These are phyloP conservation scores for Hippopotamyrus pictus DNA, from an alignment of 2,797 vertebrate genomes.

Conservation along the genomic window DNA sequence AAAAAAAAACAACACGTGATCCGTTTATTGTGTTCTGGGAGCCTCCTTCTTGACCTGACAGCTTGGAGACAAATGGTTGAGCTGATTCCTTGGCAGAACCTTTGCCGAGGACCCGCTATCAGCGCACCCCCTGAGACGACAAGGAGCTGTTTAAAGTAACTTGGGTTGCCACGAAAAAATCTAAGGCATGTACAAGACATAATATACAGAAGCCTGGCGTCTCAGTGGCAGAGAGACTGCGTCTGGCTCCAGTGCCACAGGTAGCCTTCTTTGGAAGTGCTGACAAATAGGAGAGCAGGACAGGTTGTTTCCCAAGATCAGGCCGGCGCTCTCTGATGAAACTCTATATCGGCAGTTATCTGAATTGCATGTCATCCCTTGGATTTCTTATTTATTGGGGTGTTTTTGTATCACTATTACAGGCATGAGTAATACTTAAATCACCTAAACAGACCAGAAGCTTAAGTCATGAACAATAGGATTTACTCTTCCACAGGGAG, in stretches of 20 bases:
- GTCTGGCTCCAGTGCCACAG: slow-evolving; percentile 58
- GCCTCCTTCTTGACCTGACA: slow-evolving; percentile 29
- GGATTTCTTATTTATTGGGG: background rate
- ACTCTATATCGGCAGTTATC: background rate
- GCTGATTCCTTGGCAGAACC: slow-evolving; percentile 50
- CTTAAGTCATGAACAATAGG: background rate
- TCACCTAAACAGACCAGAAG: background rate
- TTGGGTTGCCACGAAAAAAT: slow-evolving; percentile 66
- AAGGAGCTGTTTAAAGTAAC: slow-evolving; percentile 63
- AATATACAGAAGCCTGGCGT: slow-evolving; percentile 65
- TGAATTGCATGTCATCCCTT: background rate
- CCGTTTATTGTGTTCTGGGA: slow-evolving; percentile 16
- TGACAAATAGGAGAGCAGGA: slow-evolving; percentile 55
- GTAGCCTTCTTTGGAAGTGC: slow-evolving; percentile 74
- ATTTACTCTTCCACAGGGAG: background rate
- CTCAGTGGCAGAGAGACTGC: slow-evolving; percentile 52
- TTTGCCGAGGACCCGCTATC: slow-evolving; percentile 57
- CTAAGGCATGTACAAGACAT: slow-evolving; percentile 65
- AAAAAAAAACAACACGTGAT: background rate
- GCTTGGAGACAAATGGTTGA: slow-evolving; percentile 26
- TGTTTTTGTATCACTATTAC: background rate
- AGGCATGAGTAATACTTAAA: background rate
- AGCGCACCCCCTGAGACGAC: slow-evolving; percentile 46
- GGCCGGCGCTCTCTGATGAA: background rate
- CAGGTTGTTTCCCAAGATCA: background rate